Evolutionary conservation across 1,140 invertebrate species (phyloP).

Genomic region (Caenorhabditis tropicalis): DNA sequence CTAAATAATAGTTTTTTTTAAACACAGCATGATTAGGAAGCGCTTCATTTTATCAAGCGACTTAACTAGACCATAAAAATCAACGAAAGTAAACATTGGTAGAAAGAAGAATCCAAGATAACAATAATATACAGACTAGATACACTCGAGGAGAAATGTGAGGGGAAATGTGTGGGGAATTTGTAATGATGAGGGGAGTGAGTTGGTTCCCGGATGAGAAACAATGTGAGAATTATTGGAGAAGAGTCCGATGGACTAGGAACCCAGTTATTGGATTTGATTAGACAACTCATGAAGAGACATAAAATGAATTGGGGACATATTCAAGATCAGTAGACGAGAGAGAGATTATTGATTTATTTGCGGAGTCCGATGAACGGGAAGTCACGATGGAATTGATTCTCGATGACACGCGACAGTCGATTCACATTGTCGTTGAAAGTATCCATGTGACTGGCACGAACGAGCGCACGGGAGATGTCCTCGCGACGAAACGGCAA

Average conservation of each 20-base stretch:
- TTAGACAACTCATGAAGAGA: constrained; percentile 17
- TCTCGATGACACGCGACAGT: background rate
- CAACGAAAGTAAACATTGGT: constrained; percentile 10
- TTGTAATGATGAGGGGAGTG: no score
- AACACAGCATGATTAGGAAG: constrained; percentile 5
- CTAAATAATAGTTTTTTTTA: no score
- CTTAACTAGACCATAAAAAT: constrained; percentile 13
- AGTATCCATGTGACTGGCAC: background rate
- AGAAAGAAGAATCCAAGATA: constrained; percentile 30
- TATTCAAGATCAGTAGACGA: background rate
- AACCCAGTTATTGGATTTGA: constrained; percentile 38
- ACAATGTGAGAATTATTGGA: background rate
- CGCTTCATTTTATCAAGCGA: constrained; percentile 15
- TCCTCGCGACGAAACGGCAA: background rate
- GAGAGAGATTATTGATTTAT: background rate
- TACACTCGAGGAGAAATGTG: background rate
- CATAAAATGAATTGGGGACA: background rate
- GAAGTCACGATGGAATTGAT: background rate
- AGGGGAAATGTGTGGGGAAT: background rate
- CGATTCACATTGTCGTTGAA: background rate
- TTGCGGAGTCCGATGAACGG: background rate
- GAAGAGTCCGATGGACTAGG: background rate
- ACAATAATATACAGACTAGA: constrained; percentile 44
- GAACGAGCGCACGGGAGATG: background rate
- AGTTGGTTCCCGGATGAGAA: background rate